Conservation (phyloP, 2,888 invertebrate species). For the Cosmopolites sordidus region DNA sequence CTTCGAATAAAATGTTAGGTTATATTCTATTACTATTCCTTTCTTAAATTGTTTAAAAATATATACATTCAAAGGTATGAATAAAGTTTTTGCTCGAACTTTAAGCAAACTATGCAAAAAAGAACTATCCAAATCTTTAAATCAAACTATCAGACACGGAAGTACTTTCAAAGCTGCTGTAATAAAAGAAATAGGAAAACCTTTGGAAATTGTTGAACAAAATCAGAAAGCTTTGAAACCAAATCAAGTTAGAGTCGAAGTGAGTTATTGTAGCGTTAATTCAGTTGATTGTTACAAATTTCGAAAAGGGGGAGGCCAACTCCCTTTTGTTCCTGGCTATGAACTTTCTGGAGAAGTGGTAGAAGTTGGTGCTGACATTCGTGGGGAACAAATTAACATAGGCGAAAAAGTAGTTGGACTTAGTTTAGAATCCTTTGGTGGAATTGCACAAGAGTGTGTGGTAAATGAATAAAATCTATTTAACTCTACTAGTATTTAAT, state of each 20-base stretch:
- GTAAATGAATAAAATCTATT: slow-evolving; percentile 36
- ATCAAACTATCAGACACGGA: slow-evolving; percentile 13
- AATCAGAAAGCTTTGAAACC: slow-evolving; percentile 46
- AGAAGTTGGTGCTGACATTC: slow-evolving; percentile 53
- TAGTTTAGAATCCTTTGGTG: slow-evolving; percentile 54
- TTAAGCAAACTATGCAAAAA: slow-evolving; percentile 8
- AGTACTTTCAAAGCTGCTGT: slow-evolving; percentile 49
- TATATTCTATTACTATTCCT: no score
- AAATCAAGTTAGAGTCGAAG: slow-evolving; percentile 59
- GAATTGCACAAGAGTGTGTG: slow-evolving; percentile 59
- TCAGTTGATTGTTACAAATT: slow-evolving; percentile 56
- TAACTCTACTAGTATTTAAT: neutral
- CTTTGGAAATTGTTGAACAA: slow-evolving; percentile 52
- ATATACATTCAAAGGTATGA: slow-evolving; percentile 6
- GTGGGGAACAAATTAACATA: slow-evolving; percentile 45
- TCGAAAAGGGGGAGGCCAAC: slow-evolving; percentile 49
- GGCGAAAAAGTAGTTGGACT: slow-evolving; percentile 61
- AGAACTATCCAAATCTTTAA: slow-evolving; percentile 5
- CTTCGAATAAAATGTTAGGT: no score
- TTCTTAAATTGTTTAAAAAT: neutral
- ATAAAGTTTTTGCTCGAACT: slow-evolving; percentile 12
- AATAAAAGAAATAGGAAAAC: slow-evolving; percentile 36
- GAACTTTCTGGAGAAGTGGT: slow-evolving; percentile 61
- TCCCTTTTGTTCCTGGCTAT: slow-evolving; percentile 61
- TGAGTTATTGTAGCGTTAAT: slow-evolving; percentile 63